Percentiles rank a stretch among this genome's conserved stretches.
These are phyloP conservation scores for Delia radicum DNA, from an alignment of 1,140 invertebrate species.

Conservation along the genomic window DNA sequence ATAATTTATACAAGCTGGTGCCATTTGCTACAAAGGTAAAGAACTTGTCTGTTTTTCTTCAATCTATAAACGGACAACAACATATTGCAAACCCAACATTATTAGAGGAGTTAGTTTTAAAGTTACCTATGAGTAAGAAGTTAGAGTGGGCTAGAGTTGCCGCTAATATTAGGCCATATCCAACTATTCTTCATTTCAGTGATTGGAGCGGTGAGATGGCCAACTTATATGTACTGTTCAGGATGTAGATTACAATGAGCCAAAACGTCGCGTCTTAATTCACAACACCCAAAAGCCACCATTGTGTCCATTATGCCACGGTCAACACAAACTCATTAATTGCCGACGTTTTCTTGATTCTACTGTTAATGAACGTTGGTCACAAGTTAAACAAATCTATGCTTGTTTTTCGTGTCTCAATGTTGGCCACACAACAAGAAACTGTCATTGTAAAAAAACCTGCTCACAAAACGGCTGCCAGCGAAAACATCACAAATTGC, in stretches of 20 bases:
- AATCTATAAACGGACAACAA: neutral
- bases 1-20: neutral
- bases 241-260: neutral
- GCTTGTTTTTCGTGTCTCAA: slow-evolving; percentile 12
- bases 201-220: neutral
- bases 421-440: neutral
- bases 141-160: slow-evolving; percentile 17
- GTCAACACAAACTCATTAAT: neutral
- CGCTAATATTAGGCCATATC: neutral
- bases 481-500: no score
- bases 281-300: neutral
- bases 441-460: no score
- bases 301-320: slow-evolving; percentile 11
- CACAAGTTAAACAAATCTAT: neutral
- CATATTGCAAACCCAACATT: slow-evolving; percentile 4
- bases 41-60: slow-evolving; percentile 10
- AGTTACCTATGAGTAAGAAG: slow-evolving; percentile 15
- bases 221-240: neutral
- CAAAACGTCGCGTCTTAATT: neutral
- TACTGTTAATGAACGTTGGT: neutral
- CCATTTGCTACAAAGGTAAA: neutral
- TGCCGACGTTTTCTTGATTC: neutral
- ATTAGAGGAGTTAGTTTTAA: neutral
- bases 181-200: slow-evolving; percentile 14
- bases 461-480: no score